phyloP scores from a whole-genome alignment of 2,888 invertebrate species.

The Drosophila diplacantha region DNA sequence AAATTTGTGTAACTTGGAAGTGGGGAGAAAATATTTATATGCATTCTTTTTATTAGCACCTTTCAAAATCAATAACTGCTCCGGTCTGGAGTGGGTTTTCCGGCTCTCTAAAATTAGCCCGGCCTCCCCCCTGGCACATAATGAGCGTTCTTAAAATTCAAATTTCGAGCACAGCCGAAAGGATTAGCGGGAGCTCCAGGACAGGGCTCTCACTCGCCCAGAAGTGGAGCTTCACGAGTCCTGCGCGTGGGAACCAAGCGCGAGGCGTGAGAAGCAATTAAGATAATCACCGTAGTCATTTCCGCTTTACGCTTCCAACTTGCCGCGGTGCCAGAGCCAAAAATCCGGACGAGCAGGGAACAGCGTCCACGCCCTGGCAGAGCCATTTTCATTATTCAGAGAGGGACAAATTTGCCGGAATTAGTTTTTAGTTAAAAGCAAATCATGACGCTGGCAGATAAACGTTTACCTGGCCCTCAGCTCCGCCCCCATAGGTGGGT shows the following conservation, averaged over 20 bases:
- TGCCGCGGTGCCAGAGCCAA: constrained; percentile 33
- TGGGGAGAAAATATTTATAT: not conserved
- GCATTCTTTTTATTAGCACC: constrained; percentile 31
- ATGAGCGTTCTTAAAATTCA: constrained; percentile 56
- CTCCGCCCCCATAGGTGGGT: constrained; percentile 11
- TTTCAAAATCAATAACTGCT: constrained; percentile 46
- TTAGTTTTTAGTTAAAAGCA: constrained; percentile 72
- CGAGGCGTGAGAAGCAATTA: constrained; percentile 67
- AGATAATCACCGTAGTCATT: constrained; percentile 70
- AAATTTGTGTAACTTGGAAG: too few species aligned
- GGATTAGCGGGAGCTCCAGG: constrained; percentile 46
- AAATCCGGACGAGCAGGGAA: constrained; percentile 7
- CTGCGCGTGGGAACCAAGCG: constrained; percentile 34
- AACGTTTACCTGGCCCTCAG: constrained; percentile 15
- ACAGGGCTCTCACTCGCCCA: not conserved
- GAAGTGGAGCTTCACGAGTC: not conserved
- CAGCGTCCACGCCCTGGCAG: constrained; percentile 1
- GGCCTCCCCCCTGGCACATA: constrained; percentile 32
- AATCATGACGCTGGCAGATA: constrained; percentile 62
- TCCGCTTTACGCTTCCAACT: constrained; percentile 59
- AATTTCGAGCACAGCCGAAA: constrained; percentile 52
- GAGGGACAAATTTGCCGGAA: constrained; percentile 64
- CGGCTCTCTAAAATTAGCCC: constrained; percentile 40
- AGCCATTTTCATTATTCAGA: constrained; percentile 61
- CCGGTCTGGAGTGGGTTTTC: not conserved